Conservation (phyloP, 2,113 vertebrate species). For the Xenus cinereus region DNA sequence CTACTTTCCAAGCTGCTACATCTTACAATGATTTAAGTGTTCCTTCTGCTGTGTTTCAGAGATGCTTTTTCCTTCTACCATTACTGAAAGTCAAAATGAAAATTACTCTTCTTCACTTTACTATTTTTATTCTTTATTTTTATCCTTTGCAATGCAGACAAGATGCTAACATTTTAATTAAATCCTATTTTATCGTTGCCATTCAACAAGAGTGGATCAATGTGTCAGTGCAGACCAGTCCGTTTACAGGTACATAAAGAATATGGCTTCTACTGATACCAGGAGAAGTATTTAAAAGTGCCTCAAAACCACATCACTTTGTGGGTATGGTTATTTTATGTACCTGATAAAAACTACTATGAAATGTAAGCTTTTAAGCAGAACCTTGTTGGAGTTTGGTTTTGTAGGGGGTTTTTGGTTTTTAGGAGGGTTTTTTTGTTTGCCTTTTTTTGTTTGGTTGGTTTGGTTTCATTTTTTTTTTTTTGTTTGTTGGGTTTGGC, state of each 20-base stretch:
- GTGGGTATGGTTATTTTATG: not conserved
- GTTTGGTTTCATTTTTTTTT: not conserved
- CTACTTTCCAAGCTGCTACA: not conserved
- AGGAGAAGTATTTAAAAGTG: not conserved
- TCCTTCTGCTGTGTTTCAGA: not conserved
- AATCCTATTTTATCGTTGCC: not conserved
- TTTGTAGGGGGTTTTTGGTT: too few species aligned
- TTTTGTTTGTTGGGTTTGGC: not conserved
- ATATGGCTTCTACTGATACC: rapidly evolving
- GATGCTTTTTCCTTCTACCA: not conserved
- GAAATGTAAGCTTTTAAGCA: not conserved
- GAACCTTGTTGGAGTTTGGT: not conserved
- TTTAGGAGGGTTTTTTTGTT: not conserved
- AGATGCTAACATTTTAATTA: not conserved
- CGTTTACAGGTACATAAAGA: not conserved
- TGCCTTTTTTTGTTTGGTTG: not conserved
- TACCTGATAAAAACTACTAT: not conserved
- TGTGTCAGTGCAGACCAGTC: not conserved
- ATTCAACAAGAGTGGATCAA: not conserved
- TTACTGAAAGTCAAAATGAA: not conserved
- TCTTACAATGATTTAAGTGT: not conserved
- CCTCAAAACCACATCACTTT: not conserved
- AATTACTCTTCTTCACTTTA: not conserved
- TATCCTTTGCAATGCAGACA: not conserved
- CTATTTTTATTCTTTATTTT: not conserved